phyloP scores from a whole-genome alignment of 2,113 vertebrate species.

The Donacobius atricapilla region DNA sequence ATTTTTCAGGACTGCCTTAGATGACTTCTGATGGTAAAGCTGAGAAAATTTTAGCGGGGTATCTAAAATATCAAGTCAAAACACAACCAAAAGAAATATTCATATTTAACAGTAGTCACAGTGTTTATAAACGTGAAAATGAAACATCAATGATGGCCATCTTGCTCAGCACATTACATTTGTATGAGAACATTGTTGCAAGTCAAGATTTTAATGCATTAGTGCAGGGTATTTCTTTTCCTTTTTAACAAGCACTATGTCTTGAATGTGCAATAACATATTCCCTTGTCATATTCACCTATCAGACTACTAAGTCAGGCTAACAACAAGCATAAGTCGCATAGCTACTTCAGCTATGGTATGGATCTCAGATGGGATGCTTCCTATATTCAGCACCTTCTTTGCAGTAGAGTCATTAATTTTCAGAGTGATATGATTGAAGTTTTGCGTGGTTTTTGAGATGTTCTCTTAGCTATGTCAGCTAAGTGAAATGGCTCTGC shows the following conservation, averaged over 20 bases:
- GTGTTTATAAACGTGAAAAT: neutral
- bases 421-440: neutral
- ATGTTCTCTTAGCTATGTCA: neutral
- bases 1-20: neutral
- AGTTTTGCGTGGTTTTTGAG: neutral
- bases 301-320: neutral
- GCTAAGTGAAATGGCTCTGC: neutral
- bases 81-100: neutral
- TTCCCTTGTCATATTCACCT: neutral
- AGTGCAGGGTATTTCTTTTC: accelerated
- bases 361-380: neutral
- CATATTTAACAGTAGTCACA: neutral
- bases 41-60: neutral
- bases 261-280: neutral
- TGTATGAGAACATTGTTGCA: neutral
- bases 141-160: neutral
- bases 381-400: neutral
- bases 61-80: neutral
- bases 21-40: neutral
- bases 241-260: neutral
- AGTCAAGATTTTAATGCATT: neutral
- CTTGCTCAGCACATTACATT: neutral
- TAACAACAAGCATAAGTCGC: neutral
- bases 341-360: neutral
- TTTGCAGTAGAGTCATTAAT: neutral